These are phyloP conservation scores for Phocoena sinus DNA, from an alignment of 2,113 vertebrate genomes.

Conservation along the genomic window DNA sequence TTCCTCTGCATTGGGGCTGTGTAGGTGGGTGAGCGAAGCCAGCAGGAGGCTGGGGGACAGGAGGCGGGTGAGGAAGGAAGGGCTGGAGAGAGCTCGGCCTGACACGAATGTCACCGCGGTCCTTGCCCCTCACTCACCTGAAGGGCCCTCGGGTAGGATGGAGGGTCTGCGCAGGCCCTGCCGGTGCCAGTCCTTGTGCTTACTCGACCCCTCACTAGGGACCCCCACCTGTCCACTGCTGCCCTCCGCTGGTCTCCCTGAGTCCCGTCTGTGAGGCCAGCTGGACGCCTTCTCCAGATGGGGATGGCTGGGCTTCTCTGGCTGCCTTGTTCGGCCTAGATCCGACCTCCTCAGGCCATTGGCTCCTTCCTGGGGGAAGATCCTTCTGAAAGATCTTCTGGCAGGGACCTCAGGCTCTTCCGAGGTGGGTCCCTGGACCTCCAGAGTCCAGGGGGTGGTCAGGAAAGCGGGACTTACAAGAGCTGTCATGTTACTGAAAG, in stretches of 20 bases:
- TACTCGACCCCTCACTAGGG: conserved; percentile 50
- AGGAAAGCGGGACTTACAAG: conserved; percentile 75
- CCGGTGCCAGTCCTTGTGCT: conserved; percentile 81
- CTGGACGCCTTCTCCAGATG: conserved; percentile 83
- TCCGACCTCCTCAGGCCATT: conserved; percentile 12
- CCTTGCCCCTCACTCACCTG: background rate
- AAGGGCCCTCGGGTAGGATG: conserved; percentile 63
- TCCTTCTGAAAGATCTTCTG: background rate
- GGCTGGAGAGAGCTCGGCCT: background rate
- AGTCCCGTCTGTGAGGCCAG: conserved; percentile 77
- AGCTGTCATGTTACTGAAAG: conserved; percentile 79
- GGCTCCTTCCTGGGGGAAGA: background rate
- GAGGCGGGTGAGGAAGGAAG: background rate
- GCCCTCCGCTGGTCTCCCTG: background rate
- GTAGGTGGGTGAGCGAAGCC: rapidly evolving
- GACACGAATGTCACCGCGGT: rapidly evolving
- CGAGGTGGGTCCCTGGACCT: rapidly evolving
- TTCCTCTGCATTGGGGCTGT: background rate
- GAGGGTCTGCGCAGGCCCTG: conserved; percentile 80
- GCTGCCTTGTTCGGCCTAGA: background rate
- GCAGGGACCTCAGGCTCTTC: background rate
- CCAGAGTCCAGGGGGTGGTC: background rate
- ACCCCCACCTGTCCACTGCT: background rate
- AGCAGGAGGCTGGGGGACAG: background rate
- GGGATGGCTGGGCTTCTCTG: conserved; percentile 51